phyloP scores from a whole-genome alignment of 2,113 vertebrate genomes.

The Saccopteryx leptura region DNA sequence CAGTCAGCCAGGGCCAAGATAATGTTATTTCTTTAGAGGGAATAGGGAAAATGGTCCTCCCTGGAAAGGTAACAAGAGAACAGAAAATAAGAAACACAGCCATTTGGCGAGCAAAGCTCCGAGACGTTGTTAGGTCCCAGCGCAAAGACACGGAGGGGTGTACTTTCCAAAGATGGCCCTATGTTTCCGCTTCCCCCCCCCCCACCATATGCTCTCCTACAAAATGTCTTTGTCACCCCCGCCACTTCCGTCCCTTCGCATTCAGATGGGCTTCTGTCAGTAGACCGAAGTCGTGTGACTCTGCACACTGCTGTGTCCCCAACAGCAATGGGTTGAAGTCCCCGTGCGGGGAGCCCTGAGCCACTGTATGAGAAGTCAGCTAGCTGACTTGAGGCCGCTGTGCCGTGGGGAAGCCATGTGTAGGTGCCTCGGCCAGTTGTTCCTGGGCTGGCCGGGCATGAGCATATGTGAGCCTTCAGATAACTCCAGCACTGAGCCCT shows the following conservation, averaged over 20 bases:
- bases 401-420: too few species aligned
- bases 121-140: fast-evolving
- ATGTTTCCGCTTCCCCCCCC: fast-evolving
- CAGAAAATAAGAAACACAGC: too few species aligned
- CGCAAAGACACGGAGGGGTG: too few species aligned
- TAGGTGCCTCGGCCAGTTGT: too few species aligned
- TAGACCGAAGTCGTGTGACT: too few species aligned
- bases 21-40: neutral
- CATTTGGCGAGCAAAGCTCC: neutral
- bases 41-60: neutral
- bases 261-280: neutral
- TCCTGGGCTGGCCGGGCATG: too few species aligned
- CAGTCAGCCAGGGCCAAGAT: too few species aligned
- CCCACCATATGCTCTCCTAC: fast-evolving
- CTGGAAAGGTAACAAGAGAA: neutral
- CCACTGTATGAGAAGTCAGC: fast-evolving
- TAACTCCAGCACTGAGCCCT: neutral
- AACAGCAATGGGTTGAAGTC: fast-evolving
- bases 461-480: too few species aligned
- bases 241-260: neutral
- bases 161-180: neutral
- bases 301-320: neutral
- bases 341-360: neutral
- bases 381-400: neutral
- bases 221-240: fast-evolving